phyloP scores from a whole-genome alignment of 2,888 invertebrate species.

The Aleiodes leptofemur region DNA sequence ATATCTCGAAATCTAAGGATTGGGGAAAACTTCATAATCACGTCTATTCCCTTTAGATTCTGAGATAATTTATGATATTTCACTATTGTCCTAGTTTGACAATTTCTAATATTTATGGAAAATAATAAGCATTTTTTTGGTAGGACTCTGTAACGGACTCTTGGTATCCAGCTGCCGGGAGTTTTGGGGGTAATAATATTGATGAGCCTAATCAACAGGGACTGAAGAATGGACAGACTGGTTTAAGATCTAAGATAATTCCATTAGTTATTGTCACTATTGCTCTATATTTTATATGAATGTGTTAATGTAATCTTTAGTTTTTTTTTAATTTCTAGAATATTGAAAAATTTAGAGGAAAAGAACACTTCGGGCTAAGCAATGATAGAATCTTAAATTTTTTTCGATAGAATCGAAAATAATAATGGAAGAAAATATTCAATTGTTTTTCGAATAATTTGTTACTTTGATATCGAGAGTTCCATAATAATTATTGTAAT shows the following conservation, averaged over 20 bases:
- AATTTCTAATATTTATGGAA: too few species aligned
- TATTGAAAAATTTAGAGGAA: conserved; percentile 37
- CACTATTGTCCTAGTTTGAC: too few species aligned
- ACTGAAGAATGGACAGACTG: conserved; percentile 66
- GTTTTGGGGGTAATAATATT: conserved; percentile 77
- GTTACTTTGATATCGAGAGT: conserved; percentile 16
- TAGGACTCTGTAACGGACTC: conserved; percentile 69
- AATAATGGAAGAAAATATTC: background rate
- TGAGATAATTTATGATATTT: too few species aligned
- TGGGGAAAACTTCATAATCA: too few species aligned
- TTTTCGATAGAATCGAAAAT: background rate
- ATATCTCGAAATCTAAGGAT: too few species aligned
- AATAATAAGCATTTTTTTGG: conserved; percentile 22
- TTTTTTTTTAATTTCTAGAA: conserved; percentile 1
- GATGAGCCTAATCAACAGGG: conserved; percentile 80
- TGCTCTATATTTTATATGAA: conserved; percentile 48
- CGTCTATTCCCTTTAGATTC: too few species aligned
- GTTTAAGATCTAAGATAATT: conserved; percentile 48
- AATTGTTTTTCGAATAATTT: conserved; percentile 19
- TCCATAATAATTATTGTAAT: conserved; percentile 1
- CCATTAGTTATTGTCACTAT: conserved; percentile 48
- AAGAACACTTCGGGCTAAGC: conserved; percentile 38
- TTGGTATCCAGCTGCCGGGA: conserved; percentile 77
- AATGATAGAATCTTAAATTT: conserved; percentile 26
- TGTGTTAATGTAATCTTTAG: conserved; percentile 1